phyloP scores from a whole-genome alignment of 2,113 vertebrate genomes.

The Cyanistes caeruleus region DNA sequence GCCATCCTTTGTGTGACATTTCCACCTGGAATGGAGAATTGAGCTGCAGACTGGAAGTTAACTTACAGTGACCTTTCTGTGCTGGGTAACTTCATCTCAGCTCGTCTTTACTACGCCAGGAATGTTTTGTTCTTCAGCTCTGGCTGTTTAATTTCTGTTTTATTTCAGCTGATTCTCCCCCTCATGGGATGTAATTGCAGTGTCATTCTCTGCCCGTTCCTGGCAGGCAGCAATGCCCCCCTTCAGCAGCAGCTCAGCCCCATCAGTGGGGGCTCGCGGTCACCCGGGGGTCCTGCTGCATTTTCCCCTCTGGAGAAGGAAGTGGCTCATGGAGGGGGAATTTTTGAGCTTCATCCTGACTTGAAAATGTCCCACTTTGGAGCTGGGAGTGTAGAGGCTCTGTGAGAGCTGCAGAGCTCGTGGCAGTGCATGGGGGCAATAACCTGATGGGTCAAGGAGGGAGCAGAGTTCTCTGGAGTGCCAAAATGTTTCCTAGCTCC shows the following conservation, averaged over 20 bases:
- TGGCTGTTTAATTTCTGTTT: neutral
- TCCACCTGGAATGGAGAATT: neutral
- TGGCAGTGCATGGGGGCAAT: slow-evolving; percentile 1
- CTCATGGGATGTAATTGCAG: neutral
- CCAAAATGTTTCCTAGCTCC: neutral
- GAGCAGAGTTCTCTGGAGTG: slow-evolving; percentile 1
- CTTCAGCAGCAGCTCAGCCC: neutral
- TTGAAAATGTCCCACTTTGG: neutral
- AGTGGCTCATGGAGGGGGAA: neutral
- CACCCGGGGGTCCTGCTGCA: neutral
- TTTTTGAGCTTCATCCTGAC: slow-evolving; percentile 4
- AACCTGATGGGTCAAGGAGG: slow-evolving; percentile 26
- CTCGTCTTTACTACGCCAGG: accelerated
- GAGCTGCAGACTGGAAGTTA: neutral
- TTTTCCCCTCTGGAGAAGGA: neutral
- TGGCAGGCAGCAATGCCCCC: neutral
- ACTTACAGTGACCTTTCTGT: neutral
- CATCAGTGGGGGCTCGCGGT: neutral
- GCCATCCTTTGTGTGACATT: neutral
- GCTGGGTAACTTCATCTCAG: neutral
- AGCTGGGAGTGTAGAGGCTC: neutral
- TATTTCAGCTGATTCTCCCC: neutral
- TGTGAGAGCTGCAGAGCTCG: slow-evolving; percentile 11
- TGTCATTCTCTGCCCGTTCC: neutral
- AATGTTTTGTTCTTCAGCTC: neutral